Conservation (phyloP, 2,888 invertebrate genomes). For the Leptinotarsa juncta region DNA sequence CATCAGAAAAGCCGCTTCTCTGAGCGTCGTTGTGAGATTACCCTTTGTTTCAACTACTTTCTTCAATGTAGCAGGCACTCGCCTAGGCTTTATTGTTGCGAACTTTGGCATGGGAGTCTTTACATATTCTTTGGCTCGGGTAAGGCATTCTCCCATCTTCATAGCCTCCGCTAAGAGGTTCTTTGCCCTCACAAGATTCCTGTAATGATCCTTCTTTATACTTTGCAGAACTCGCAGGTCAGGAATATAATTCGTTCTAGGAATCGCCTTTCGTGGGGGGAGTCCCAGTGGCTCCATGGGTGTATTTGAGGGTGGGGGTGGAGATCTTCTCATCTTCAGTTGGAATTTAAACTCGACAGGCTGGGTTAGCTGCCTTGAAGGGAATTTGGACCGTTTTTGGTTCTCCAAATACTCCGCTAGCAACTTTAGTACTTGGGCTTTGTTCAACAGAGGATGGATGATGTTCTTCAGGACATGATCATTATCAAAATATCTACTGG, state of each 20-base stretch:
- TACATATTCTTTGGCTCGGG: slow-evolving; percentile 14
- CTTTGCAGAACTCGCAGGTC: slow-evolving; percentile 37
- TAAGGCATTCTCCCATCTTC: slow-evolving; percentile 35
- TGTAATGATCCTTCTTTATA: slow-evolving; percentile 38
- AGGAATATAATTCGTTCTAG: slow-evolving; percentile 45
- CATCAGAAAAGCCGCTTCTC: slow-evolving; percentile 68
- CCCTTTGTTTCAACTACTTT: slow-evolving; percentile 63
- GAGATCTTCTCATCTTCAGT: background rate
- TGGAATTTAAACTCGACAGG: slow-evolving; percentile 49
- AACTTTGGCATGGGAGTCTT: slow-evolving; percentile 24
- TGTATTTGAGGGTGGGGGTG: slow-evolving; percentile 43
- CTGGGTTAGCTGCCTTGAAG: slow-evolving; percentile 47
- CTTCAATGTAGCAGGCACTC: slow-evolving; percentile 34
- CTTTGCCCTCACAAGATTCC: slow-evolving; percentile 50
- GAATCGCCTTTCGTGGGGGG: slow-evolving; percentile 27
- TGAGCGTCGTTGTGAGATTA: slow-evolving; percentile 68
- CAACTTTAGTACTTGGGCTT: slow-evolving; percentile 48
- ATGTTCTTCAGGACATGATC: slow-evolving; percentile 68
- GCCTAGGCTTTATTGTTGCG: slow-evolving; percentile 19
- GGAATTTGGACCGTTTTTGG: slow-evolving; percentile 36
- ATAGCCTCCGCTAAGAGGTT: slow-evolving; percentile 52
- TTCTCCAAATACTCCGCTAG: slow-evolving; percentile 24
- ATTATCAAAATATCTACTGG: slow-evolving; percentile 67
- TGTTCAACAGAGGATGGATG: slow-evolving; percentile 66
- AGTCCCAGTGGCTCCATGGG: slow-evolving; percentile 28